phyloP scores from a whole-genome alignment of 2,888 invertebrate genomes.

The Oscheius sp. region DNA sequence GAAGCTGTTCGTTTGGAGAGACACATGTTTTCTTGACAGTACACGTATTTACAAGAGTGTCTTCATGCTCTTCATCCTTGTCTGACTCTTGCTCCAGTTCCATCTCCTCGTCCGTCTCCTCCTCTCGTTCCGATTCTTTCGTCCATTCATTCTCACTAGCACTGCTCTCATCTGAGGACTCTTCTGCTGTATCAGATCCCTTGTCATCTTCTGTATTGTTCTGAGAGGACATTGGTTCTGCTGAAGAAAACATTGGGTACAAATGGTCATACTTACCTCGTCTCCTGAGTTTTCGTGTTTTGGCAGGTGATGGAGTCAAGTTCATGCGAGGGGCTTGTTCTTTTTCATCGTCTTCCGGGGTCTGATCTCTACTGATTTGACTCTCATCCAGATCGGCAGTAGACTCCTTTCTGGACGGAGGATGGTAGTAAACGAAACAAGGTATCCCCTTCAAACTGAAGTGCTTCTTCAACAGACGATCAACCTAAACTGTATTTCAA shows the following conservation, averaged over 20 bases:
- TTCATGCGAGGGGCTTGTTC: not conserved
- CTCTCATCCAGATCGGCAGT: not conserved
- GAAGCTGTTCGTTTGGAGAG: too few relatives aligned
- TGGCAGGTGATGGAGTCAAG: not conserved
- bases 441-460: constrained; percentile 25
- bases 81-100: not conserved
- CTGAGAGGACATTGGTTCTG: not conserved
- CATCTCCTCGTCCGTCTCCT: constrained; percentile 14
- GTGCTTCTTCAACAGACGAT: constrained; percentile 26
- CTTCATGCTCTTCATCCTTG: not conserved
- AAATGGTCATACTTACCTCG: not conserved
- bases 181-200: not conserved
- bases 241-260: not conserved
- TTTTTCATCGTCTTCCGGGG: constrained; percentile 1
- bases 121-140: constrained; percentile 16
- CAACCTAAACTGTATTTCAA: constrained; percentile 16
- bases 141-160: constrained; percentile 10
- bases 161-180: not conserved
- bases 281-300: not conserved
- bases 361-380: not conserved
- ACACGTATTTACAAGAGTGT: not conserved
- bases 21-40: too few relatives aligned
- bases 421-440: constrained; percentile 27
- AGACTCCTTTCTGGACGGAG: not conserved
- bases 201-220: not conserved